phyloP scores from a whole-genome alignment of 1,140 invertebrate genomes.

The Drosophila virilis region DNA sequence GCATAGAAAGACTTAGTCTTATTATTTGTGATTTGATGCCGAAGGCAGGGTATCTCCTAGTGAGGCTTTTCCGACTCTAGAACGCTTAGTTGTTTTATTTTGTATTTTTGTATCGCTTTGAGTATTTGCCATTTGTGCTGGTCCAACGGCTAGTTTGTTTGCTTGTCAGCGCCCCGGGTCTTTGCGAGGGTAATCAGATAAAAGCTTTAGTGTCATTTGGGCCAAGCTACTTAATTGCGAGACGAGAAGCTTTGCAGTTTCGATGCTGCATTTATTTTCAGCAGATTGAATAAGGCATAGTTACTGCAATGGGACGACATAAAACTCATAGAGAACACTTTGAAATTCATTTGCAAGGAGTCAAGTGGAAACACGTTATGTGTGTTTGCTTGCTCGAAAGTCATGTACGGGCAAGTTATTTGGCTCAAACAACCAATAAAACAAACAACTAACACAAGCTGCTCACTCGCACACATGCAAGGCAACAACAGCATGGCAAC shows the following conservation, averaged over 20 bases:
- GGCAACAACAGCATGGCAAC: background rate
- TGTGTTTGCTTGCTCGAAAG: slow-evolving; percentile 3
- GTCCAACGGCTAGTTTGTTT: slow-evolving; percentile 54
- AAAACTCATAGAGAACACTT: slow-evolving; percentile 66
- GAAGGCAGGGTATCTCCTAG: too few species aligned
- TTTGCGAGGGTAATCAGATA: slow-evolving; percentile 74
- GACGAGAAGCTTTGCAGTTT: slow-evolving; percentile 46
- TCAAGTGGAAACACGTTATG: slow-evolving; percentile 17
- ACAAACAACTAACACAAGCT: slow-evolving; percentile 52
- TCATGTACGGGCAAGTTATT: slow-evolving; percentile 13
- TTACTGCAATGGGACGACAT: slow-evolving; percentile 28
- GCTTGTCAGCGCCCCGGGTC: slow-evolving; percentile 58
- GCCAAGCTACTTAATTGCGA: slow-evolving; percentile 73
- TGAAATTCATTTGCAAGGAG: slow-evolving; percentile 57
- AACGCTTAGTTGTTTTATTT: background rate
- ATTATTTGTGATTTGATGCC: too few species aligned
- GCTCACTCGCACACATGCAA: slow-evolving; percentile 7
- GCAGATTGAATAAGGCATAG: slow-evolving; percentile 47
- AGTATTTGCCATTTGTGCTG: slow-evolving; percentile 66
- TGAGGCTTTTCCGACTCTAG: too few species aligned
- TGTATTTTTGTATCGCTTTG: slow-evolving; percentile 42
- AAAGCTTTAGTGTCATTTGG: slow-evolving; percentile 75
- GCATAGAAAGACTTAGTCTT: too few species aligned
- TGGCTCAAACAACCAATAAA: slow-evolving; percentile 27
- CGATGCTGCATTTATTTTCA: slow-evolving; percentile 36